Base-by-base conservation (phyloP, 2,797 vertebrate genomes). In the Cyclopterus lumpus region DNA sequence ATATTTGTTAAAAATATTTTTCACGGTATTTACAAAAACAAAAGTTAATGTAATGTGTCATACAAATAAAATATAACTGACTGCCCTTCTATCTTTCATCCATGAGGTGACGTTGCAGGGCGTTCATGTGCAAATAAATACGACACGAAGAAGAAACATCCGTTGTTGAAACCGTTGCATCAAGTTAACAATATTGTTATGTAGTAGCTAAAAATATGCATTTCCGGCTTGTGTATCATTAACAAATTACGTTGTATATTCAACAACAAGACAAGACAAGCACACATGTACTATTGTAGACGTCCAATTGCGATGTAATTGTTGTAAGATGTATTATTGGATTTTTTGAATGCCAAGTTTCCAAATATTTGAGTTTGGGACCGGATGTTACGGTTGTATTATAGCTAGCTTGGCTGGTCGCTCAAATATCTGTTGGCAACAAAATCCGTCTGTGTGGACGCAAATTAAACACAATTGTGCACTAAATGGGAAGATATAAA, bases 401-500 rank as follows among this genome's bases (percentile, higher is more conserved):
- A 0, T 5, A 6, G 22, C 1, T 18, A 40, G 2, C 61, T 42
- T 44, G 0, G 59, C 24, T 1, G 3, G 0, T 15, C 0, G 3
- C 5, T 32, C 6, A 20, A 68, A 48, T 34, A 46, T 18, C n/a
- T 22, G n/a, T 59, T 63, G 28, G 22, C 40, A 20, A 32, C 22
- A 42, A 4, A 59, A 54, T 22, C 9, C 0, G 0, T 24, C 49
- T 36, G 15, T 76, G 55, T 63, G 1, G 1, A 10, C 0, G 2
- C 5, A 38, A 64, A 14, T 53, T 48, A 0, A 15, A 5, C 5
- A 0, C 22, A 40, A 38, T 34, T 46, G 5, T 44, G 15, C 10
- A 1, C 10, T 9, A 81, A 87, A 94, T 94, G 92, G 92, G 90
- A 14, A 78, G 91, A 18, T 89, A 92, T 66, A 92, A 78, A 44